Base-by-base conservation (phyloP, 2,113 vertebrate species). In the Corydoras sp. region DNA sequence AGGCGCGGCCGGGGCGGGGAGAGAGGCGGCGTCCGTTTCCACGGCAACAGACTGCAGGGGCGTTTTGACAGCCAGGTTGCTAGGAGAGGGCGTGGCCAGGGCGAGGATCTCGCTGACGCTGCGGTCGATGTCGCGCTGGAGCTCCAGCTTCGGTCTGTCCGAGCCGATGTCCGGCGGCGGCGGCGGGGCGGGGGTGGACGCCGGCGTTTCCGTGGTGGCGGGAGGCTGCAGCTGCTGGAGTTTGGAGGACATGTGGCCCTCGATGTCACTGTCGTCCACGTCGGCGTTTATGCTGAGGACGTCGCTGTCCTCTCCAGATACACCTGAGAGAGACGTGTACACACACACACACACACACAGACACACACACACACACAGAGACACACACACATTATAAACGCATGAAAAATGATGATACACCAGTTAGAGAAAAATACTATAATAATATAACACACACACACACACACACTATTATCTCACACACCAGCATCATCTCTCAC, bases 281-380 rank as follows among this genome's bases (percentile, higher is more conserved):
- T 98, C 96, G 54, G 96, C 95, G 50, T 98, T 97, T 83, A 99
- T 98, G 87, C 96, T 98, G 53, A 99, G 90, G 29, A 96, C 95
- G 68, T 98, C 94, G 1, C 92, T 97, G 72, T 98, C 97, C 84
- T 99, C 96, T 69, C 93, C 92, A 43, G 88, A 90, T 2, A 76
- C 85, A 0, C 74, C 84, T 58, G 13, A 49, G 43, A 30, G 35
- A 35, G 3, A 68, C 2, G 18, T 24, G 18, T 24, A 24, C 18
- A 24, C 5, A 29, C 7, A 59, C 15, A 53, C 31, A 76, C 13
- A 30, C 12, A 18, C 24, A 64, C 54, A 65, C 12, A 43, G 10
- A 48, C 31, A 62, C 7, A n/a, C 10, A 29, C 3, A n/a, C 62
- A 58, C 7, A 7, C 49, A 50, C 49, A 50, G 49, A 7, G 11